phyloP scores from a whole-genome alignment of 2,888 invertebrate species.

The Drosophila fungiperda region DNA sequence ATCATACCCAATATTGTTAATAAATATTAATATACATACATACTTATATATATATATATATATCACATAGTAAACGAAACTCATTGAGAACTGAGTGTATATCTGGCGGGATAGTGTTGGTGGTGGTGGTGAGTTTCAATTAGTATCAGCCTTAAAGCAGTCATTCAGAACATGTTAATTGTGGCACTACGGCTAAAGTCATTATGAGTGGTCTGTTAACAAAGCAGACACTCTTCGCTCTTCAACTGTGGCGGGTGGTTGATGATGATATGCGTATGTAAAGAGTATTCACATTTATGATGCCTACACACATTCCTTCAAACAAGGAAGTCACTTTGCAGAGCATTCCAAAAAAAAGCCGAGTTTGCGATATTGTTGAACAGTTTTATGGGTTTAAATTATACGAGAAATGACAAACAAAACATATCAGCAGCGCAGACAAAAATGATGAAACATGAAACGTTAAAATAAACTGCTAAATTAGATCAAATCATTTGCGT shows the following conservation, averaged over 20 bases:
- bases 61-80: neutral
- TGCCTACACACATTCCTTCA: constrained; percentile 26
- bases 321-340: constrained; percentile 46
- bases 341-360: constrained; percentile 1
- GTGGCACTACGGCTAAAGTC: constrained; percentile 31
- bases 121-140: constrained; percentile 49
- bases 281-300: neutral
- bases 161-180: constrained; percentile 63
- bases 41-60: neutral
- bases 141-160: constrained; percentile 51
- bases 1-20: neutral
- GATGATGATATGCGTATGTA: too few species aligned
- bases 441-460: constrained; percentile 20
- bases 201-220: constrained; percentile 65
- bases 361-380: neutral
- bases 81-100: neutral
- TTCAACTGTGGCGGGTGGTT: neutral
- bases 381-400: neutral
- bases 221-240: constrained; percentile 36
- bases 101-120: neutral
- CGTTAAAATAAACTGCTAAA: constrained; percentile 57
- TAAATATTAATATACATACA: neutral
- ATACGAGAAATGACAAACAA: constrained; percentile 10
- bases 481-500: constrained; percentile 78
- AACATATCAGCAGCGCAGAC: neutral